Evolutionary conservation across 2,797 vertebrate species (phyloP).

Genomic region (Dermochelys coriacea): DNA sequence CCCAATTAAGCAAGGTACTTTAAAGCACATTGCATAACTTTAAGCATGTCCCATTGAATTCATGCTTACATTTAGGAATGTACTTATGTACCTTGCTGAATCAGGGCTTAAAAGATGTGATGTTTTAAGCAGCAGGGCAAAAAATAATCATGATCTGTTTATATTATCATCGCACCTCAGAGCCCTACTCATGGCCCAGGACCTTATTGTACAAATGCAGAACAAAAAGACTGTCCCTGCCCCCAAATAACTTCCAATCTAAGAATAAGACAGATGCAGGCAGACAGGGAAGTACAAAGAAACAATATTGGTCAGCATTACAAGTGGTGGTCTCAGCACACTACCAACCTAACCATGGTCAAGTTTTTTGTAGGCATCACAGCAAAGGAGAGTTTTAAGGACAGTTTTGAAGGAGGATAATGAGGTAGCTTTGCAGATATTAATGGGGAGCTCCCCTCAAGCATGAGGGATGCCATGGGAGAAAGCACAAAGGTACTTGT

Average conservation of each 20-base stretch:
- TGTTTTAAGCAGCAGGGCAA: background rate
- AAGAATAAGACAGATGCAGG: rapidly evolving
- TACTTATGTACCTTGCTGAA: background rate
- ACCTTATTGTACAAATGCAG: background rate
- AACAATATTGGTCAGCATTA: background rate
- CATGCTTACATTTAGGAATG: background rate
- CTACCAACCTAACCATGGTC: background rate
- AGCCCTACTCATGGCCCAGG: background rate
- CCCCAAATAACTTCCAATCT: background rate
- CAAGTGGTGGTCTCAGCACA: background rate
- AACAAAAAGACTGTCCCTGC: background rate
- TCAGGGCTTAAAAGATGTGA: rapidly evolving
- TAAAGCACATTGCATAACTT: background rate
- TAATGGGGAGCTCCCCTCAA: background rate
- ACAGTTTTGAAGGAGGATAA: background rate
- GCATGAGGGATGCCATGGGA: background rate
- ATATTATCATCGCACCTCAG: background rate
- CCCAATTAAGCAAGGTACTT: background rate
- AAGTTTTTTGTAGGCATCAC: background rate
- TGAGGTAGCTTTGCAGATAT: background rate
- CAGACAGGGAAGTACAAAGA: background rate
- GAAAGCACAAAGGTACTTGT: slow-evolving; percentile 21
- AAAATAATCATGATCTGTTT: background rate
- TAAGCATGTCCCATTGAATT: background rate
- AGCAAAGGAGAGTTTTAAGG: background rate